Conservation (phyloP, 1,140 invertebrate species). For the Temnothorax curvispinosus region DNA sequence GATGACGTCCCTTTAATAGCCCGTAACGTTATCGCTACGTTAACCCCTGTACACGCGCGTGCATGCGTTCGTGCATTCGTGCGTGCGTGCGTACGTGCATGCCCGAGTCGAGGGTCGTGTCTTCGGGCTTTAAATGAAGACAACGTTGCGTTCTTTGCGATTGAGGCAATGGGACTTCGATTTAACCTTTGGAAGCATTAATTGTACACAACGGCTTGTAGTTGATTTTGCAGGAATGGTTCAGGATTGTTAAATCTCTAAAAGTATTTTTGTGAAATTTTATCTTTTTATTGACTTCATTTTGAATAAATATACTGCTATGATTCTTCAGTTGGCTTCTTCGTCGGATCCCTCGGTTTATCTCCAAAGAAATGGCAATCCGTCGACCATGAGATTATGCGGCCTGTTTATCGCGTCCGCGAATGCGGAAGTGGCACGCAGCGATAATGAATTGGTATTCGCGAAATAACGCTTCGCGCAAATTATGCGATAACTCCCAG, state of each 20-base stretch:
- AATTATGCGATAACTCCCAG: conserved; percentile 33
- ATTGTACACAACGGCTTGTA: neutral
- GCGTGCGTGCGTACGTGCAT: neutral
- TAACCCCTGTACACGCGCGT: conserved; percentile 3
- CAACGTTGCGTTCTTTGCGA: neutral
- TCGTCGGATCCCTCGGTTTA: neutral
- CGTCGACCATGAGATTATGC: neutral
- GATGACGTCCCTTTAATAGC: conserved; percentile 54
- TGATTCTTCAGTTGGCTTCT: neutral
- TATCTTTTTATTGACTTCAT: neutral
- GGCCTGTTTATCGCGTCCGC: neutral
- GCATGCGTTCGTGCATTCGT: neutral
- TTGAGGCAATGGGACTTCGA: neutral
- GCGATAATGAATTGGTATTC: conserved; percentile 9
- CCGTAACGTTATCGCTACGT: conserved; percentile 55
- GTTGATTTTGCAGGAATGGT: neutral
- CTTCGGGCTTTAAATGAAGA: conserved; percentile 20
- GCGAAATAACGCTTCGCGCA: neutral
- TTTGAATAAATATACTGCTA: neutral
- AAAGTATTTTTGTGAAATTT: neutral
- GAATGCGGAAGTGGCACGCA: conserved; percentile 10
- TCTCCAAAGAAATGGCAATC: neutral
- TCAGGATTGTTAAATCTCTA: neutral
- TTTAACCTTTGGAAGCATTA: neutral
- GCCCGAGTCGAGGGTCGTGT: conserved; percentile 4